phyloP scores from a whole-genome alignment of 2,888 invertebrate genomes.

The Agrochola lychnidis region DNA sequence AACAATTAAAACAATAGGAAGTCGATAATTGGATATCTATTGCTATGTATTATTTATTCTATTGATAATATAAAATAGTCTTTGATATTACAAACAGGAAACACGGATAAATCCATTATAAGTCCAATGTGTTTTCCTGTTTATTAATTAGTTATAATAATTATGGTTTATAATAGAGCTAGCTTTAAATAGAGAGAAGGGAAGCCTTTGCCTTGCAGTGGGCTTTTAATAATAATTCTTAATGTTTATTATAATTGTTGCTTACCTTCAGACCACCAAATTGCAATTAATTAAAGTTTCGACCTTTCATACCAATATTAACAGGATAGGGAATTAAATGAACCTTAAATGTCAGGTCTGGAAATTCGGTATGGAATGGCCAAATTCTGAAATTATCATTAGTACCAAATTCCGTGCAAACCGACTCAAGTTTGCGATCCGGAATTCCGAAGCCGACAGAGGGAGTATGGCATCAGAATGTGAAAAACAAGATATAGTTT shows the following conservation, averaged over 20 bases:
- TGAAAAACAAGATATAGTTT: background rate
- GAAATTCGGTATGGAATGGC: background rate
- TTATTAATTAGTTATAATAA: background rate
- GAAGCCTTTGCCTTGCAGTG: too few relatives aligned
- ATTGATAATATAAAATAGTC: background rate
- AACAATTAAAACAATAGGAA: constrained; percentile 37
- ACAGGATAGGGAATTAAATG: background rate
- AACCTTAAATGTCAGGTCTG: background rate
- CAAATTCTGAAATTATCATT: background rate
- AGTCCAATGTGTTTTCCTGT: constrained; percentile 1
- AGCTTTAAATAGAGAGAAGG: too few relatives aligned
- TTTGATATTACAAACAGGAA: constrained; percentile 20
- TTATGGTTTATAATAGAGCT: too few relatives aligned
- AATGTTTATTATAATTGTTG: too few relatives aligned
- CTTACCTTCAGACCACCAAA: too few relatives aligned
- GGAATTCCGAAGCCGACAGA: too few relatives aligned
- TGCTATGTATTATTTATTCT: background rate
- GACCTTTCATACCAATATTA: background rate
- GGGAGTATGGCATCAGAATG: background rate
- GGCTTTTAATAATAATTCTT: too few relatives aligned
- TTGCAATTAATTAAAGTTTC: too few relatives aligned
- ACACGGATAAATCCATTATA: background rate
- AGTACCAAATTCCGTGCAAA: background rate
- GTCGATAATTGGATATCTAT: constrained; percentile 15
- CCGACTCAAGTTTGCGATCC: background rate